A percentile compares a stretch with the other conserved stretches of the same genome.
Conservation (phyloP, 2,797 vertebrate species). For the Uromys caudimaculatus region DNA sequence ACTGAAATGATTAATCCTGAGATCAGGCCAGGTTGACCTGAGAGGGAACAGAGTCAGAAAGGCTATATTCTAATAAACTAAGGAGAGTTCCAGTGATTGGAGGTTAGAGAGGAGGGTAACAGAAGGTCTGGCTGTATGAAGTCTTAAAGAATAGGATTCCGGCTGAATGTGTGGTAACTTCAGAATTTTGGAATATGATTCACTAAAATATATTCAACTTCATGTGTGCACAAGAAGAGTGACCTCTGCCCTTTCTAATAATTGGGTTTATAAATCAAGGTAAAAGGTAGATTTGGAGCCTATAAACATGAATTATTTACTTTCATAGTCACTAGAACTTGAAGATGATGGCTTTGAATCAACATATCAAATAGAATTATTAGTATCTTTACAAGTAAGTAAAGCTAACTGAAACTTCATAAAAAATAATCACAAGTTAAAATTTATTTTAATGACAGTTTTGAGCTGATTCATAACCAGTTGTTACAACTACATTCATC, state of each 20-base stretch:
- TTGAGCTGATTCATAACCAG: background rate
- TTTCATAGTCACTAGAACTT: slow-evolving; percentile 1
- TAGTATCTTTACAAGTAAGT: slow-evolving; percentile 39
- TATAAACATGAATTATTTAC: slow-evolving; percentile 18
- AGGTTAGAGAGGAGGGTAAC: background rate
- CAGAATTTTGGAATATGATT: background rate
- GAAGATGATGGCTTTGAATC: background rate
- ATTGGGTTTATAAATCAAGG: background rate
- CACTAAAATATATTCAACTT: background rate
- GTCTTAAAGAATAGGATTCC: background rate
- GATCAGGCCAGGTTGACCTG: background rate
- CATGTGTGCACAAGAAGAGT: background rate
- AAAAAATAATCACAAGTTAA: slow-evolving; percentile 37
- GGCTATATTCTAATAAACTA: background rate
- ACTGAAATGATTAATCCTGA: background rate
- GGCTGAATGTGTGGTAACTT: background rate
- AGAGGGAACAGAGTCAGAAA: background rate
- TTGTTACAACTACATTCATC: slow-evolving; percentile 8
- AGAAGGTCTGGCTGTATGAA: background rate
- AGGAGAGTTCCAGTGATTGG: background rate
- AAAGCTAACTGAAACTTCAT: slow-evolving; percentile 11
- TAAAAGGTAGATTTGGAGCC: background rate
- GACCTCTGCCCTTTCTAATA: background rate
- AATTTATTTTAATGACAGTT: background rate
- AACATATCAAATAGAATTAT: background rate